Evolutionary conservation across 92 coral and sea anemone genomes (phyloP), one percentile per base, ranked within the genome.

Genomic region (Epizoanthus ramosus): DNA sequence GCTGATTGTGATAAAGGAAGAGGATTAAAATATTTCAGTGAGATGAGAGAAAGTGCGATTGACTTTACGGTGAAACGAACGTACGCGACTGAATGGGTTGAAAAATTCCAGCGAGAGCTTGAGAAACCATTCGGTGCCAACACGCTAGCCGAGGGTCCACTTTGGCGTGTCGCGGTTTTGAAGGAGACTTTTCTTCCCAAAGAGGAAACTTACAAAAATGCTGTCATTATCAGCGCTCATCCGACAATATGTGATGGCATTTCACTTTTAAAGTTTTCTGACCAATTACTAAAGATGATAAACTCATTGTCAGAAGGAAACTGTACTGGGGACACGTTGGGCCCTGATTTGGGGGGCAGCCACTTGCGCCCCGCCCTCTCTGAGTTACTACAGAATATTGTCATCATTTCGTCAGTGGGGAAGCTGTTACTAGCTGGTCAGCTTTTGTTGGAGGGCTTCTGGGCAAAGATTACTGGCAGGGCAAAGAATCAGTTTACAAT

Each of bases 151-250:
- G 47, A 41, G 8, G 82, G 82, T 14, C 71, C 82, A 6, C 82
- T 77, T 43, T 77, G 70, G 70, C 71, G 82, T 25, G 71, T 77
- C 23, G 82, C 82, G 15, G 41, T 77, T 39, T 63, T 77, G 37
- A 77, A 77, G n/a, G 98, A 91, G 87, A 90, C 92, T 68, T 93
- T 84, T 73, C 82, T 91, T 28, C 77, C 83, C 47, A 63, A 63
- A 76, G 91, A 86, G 75, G 90, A 80, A 87, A 73, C 41, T 41
- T 93, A 89, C 81, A 81, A 80, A 37, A 92, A 93, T 57, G 80
- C 98, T 19, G 76, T 93, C 71, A 83, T 93, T 19, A 79, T 93
- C 53, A 86, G 93, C 4, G 83, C 84, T 0, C 98, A 93, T 73
- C 75, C 80, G 28, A 80, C 82, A 28, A 80, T 93, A 23, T 90